Conservation (phyloP, 1,140 invertebrate species). For the Bicyclus anynana region DNA sequence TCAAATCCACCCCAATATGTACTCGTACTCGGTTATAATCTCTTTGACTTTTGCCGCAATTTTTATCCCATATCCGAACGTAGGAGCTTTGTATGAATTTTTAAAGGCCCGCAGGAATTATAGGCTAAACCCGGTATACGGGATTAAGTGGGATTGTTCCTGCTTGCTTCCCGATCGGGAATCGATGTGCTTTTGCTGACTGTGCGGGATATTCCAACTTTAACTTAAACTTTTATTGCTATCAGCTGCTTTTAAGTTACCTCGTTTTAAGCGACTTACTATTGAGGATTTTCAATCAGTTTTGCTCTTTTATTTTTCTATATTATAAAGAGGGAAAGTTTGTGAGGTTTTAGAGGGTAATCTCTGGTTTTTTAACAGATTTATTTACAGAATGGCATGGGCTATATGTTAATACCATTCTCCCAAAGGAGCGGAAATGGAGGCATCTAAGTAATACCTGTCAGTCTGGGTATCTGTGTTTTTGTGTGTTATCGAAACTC, state of each 20-base stretch:
- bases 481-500: no score
- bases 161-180: not conserved
- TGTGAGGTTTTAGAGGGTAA: not conserved
- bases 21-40: not conserved
- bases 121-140: not conserved
- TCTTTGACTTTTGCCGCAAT: conserved; percentile 1
- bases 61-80: not conserved
- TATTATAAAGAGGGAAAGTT: no score
- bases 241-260: not conserved
- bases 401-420: no score
- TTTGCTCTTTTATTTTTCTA: no score
- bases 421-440: no score
- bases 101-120: not conserved
- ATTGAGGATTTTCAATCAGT: no score
- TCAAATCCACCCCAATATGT: no score
- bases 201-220: not conserved
- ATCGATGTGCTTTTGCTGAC: not conserved
- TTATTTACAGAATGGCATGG: no score
- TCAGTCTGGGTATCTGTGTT: no score
- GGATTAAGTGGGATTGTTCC: not conserved
- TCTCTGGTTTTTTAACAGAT: not conserved
- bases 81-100: conserved; percentile 2
- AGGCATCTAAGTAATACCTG: no score
- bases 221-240: not conserved
- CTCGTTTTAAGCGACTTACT: no score